Percentiles rank a stretch among this genome's conserved stretches.
Evolutionary conservation across 2,113 vertebrate species (phyloP).

Genomic region (Toxotes chatareus): DNA sequence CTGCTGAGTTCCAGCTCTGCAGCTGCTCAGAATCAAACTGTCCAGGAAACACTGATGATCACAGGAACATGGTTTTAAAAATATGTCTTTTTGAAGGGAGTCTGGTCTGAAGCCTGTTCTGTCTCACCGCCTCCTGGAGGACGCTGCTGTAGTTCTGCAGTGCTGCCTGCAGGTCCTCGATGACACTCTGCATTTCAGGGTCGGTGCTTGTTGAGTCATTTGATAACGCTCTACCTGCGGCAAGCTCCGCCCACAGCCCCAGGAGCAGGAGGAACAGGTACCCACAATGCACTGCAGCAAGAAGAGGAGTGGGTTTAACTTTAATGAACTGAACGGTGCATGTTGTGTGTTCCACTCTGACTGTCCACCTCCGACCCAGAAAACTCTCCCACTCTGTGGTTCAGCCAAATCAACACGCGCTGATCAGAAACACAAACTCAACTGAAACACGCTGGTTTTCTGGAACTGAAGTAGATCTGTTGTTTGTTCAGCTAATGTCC

Average conservation of each 20-base stretch:
- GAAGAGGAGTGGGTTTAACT: background rate
- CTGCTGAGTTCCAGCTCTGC: too few species aligned
- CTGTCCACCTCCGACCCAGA: too few species aligned
- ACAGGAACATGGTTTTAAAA: background rate
- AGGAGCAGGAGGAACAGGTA: slow-evolving; percentile 14
- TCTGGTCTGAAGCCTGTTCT: background rate
- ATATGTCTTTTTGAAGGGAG: background rate
- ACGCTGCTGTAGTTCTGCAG: background rate
- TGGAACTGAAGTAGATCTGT: too few species aligned
- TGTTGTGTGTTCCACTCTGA: too few species aligned
- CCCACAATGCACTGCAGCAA: slow-evolving; percentile 55
- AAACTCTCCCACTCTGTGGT: too few species aligned
- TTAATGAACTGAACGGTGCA: too few species aligned
- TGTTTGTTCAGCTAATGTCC: too few species aligned
- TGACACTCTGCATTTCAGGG: slow-evolving; percentile 18
- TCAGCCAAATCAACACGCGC: too few species aligned
- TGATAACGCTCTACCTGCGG: background rate
- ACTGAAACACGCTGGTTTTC: too few species aligned
- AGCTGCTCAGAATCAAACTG: too few species aligned
- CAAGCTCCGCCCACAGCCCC: slow-evolving; percentile 14
- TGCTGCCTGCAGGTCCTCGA: slow-evolving; percentile 12
- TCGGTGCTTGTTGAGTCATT: rapidly evolving
- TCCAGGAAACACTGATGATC: background rate
- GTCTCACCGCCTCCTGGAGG: slow-evolving; percentile 32
- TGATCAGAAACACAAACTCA: too few species aligned